These are phyloP conservation scores for Acanthacorydalis orientalis DNA, from an alignment of 2,888 invertebrate species.

Conservation along the genomic window DNA sequence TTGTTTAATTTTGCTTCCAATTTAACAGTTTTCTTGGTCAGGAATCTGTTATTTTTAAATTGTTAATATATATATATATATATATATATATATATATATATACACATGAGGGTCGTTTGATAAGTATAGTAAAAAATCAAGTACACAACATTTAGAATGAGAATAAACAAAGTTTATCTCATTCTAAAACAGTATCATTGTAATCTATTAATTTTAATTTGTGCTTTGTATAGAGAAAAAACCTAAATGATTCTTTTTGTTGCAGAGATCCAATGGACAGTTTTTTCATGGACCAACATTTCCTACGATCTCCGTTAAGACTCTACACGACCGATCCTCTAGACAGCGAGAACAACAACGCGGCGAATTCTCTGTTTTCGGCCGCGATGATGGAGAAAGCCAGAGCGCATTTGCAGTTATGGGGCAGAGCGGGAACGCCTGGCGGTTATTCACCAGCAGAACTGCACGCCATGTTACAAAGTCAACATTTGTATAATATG, in stretches of 20 bases:
- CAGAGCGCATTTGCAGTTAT: constrained; percentile 32
- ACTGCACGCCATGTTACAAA: constrained; percentile 24
- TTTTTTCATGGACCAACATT: constrained; percentile 72
- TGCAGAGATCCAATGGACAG: constrained; percentile 80
- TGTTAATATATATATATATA: no score
- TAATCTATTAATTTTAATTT: not conserved
- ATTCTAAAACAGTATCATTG: no score
- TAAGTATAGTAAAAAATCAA: no score
- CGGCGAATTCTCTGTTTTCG: constrained; percentile 25
- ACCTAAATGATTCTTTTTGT: constrained; percentile 13
- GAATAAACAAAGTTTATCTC: no score
- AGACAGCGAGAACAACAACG: constrained; percentile 30
- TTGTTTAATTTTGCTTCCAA: no score
- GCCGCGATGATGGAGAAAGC: constrained; percentile 40
- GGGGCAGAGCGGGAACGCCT: constrained; percentile 26
- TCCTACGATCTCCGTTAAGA: constrained; percentile 58
- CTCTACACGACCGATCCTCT: constrained; percentile 47
- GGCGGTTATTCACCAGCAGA: constrained; percentile 27
- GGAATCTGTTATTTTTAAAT: no score
- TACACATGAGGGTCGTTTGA: no score
- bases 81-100: no score
- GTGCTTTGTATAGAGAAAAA: not conserved
- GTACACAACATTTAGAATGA: no score
- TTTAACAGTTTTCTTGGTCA: no score
- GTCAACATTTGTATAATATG: constrained; percentile 20